phyloP scores from a whole-genome alignment of 2,113 vertebrate genomes.

The Zosterops lateralis region DNA sequence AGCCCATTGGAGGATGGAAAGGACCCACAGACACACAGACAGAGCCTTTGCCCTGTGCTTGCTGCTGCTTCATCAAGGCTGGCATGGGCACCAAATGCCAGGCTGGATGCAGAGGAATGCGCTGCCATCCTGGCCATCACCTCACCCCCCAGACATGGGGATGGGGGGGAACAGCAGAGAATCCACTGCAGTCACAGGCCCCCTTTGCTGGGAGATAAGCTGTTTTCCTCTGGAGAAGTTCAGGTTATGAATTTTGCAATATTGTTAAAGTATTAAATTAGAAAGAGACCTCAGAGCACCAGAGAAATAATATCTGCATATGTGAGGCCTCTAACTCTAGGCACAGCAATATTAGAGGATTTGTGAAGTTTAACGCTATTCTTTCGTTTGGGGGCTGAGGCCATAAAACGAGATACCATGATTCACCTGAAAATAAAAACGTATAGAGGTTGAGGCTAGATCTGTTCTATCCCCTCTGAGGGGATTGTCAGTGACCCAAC shows the following conservation, averaged over 20 bases:
- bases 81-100: not conserved
- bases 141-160: rapidly evolving
- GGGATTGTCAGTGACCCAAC: not conserved
- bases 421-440: not conserved
- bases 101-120: rapidly evolving
- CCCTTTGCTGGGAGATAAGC: not conserved
- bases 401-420: not conserved
- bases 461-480: not conserved
- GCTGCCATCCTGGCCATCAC: rapidly evolving
- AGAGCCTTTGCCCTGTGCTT: not conserved
- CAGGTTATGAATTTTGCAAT: constrained; percentile 33
- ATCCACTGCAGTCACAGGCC: not conserved
- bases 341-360: constrained; percentile 38
- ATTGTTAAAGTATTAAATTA: constrained; percentile 46
- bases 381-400: not conserved
- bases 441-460: not conserved
- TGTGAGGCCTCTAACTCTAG: not conserved
- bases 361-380: constrained; percentile 18
- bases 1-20: not conserved
- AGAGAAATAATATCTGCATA: constrained; percentile 50
- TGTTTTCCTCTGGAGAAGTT: constrained; percentile 3
- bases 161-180: not conserved
- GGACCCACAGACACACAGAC: not conserved
- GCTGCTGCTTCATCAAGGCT: not conserved
- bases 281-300: constrained; percentile 47